A percentile compares a stretch with the other conserved stretches of the same genome.
These are phyloP conservation scores for Manis crassicaudata DNA, from an alignment of 2,797 vertebrate species.

Conservation along the genomic window DNA sequence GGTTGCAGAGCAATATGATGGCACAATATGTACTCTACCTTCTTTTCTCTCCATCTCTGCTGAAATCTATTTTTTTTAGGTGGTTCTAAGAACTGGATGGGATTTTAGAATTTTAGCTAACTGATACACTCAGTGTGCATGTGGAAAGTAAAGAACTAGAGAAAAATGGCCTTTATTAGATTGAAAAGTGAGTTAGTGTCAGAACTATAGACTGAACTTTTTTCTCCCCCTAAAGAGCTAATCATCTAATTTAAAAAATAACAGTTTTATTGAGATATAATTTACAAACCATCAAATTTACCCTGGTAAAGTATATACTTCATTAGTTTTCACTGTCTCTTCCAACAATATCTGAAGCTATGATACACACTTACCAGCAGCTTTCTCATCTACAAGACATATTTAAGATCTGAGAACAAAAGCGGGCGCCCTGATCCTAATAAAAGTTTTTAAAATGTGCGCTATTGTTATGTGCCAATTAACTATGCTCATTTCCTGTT, in stretches of 20 bases:
- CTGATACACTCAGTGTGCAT: not conserved
- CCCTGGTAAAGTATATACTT: not conserved
- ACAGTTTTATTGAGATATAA: not conserved
- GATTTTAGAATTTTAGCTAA: not conserved
- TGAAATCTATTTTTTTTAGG: not conserved
- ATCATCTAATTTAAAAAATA: not conserved
- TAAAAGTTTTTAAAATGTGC: not conserved
- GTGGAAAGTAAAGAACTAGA: not conserved
- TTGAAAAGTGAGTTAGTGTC: not conserved
- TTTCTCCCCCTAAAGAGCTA: not conserved
- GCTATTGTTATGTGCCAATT: too few relatives aligned
- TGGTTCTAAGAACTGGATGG: not conserved
- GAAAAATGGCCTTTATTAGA: not conserved
- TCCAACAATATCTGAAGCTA: not conserved
- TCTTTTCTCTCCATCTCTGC: not conserved
- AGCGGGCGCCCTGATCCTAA: not conserved
- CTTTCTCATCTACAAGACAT: not conserved
- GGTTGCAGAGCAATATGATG: not conserved
- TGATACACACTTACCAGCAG: not conserved
- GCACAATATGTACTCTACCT: accelerated
- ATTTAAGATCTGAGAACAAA: not conserved
- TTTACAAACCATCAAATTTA: not conserved
- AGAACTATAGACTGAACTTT: not conserved
- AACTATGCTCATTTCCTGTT: not conserved
- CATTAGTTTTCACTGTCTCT: not conserved